These are phyloP conservation scores for Melikaiella ostensackeni DNA, from an alignment of 2,888 invertebrate species.

Conservation along the genomic window DNA sequence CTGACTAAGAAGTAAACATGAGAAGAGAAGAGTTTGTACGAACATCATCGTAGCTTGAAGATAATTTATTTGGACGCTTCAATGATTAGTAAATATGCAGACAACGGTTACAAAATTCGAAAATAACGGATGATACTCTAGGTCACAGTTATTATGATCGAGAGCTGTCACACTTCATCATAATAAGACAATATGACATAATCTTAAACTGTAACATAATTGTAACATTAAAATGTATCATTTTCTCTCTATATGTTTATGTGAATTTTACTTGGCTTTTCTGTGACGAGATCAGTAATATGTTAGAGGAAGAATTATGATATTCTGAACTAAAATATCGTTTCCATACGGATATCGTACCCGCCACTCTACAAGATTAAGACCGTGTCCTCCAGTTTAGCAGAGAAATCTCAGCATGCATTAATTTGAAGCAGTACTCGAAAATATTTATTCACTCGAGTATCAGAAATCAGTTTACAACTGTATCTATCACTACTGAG, in stretches of 20 bases:
- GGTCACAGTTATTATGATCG: conserved; percentile 11
- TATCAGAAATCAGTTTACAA: conserved; percentile 7
- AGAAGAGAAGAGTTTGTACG: conserved; percentile 2
- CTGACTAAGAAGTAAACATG: background rate
- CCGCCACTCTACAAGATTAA: too few species aligned
- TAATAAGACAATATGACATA: conserved; percentile 15
- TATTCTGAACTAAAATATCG: too few species aligned
- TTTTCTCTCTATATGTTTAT: background rate
- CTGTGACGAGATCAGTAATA: too few species aligned
- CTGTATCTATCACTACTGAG: background rate
- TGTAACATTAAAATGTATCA: conserved; percentile 3
- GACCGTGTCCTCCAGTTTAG: background rate
- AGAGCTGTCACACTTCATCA: conserved; percentile 6
- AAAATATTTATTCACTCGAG: background rate
- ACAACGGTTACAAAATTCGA: conserved; percentile 22
- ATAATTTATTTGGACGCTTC: conserved; percentile 18
- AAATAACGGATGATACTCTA: conserved; percentile 20
- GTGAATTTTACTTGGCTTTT: too few species aligned
- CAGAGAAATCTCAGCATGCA: background rate
- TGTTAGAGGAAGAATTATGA: too few species aligned
- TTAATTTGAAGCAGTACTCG: background rate
- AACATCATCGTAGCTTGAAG: background rate
- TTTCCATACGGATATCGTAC: too few species aligned
- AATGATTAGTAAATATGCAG: conserved; percentile 27
- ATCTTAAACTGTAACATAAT: background rate